Evolutionary conservation across 2,113 vertebrate species (phyloP).

Genomic region (Ciconia stormi): DNA sequence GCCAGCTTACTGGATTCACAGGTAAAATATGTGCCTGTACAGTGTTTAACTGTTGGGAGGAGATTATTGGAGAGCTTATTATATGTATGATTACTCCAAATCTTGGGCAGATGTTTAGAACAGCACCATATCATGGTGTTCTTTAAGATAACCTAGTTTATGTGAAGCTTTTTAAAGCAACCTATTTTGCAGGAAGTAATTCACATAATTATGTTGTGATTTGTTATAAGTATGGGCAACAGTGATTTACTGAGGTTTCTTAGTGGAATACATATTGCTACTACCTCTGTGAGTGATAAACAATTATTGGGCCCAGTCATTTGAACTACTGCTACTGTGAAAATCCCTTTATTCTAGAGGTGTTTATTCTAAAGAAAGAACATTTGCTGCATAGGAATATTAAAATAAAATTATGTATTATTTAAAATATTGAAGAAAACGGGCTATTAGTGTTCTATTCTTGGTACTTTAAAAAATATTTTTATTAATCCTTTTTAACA

Average conservation of each 20-base stretch:
- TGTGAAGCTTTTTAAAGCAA: not conserved
- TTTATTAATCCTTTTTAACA: not conserved
- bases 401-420: not conserved
- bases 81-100: not conserved
- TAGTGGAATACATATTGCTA: not conserved
- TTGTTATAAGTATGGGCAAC: not conserved
- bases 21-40: constrained; percentile 35
- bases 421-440: not conserved
- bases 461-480: not conserved
- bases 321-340: not conserved
- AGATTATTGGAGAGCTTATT: not conserved
- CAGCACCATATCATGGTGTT: not conserved
- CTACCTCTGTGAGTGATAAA: not conserved
- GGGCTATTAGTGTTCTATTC: not conserved
- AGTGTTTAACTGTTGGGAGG: not conserved
- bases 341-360: not conserved
- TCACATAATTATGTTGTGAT: not conserved
- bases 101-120: not conserved
- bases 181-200: not conserved
- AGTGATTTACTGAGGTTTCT: not conserved
- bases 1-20: constrained; percentile 70
- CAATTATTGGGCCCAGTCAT: not conserved
- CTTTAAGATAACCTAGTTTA: constrained; percentile 4
- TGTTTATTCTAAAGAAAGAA: not conserved
- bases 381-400: not conserved